phyloP scores from a whole-genome alignment of 2,797 vertebrate species.

The Ctenochaetus hawaiiensis region DNA sequence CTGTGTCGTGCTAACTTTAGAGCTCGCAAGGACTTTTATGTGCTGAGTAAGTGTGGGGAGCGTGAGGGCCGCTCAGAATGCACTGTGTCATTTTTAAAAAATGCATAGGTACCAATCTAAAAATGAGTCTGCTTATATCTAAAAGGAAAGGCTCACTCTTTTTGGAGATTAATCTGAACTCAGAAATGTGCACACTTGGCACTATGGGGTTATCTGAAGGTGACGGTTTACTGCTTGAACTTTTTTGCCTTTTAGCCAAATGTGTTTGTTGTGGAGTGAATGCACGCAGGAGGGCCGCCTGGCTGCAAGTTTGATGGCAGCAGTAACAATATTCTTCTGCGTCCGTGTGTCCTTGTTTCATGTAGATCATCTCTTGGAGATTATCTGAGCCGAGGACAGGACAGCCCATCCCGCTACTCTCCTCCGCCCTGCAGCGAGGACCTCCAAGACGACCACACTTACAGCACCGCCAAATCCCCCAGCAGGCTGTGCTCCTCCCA shows the following conservation, averaged over 20 bases:
- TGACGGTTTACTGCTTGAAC: constrained; percentile 64
- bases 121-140: constrained; percentile 48
- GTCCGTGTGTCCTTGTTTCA: constrained; percentile 37
- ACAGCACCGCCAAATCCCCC: constrained; percentile 94
- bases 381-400: constrained; percentile 91
- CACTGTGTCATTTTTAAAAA: constrained; percentile 40
- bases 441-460: constrained; percentile 96
- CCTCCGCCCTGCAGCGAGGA: constrained; percentile 91
- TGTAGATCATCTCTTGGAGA: constrained; percentile 91
- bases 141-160: constrained; percentile 40
- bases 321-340: constrained; percentile 48
- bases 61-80: constrained; percentile 39
- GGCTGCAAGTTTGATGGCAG: constrained; percentile 43
- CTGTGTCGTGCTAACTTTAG: constrained; percentile 33
- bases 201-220: constrained; percentile 48
- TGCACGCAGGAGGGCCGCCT: constrained; percentile 31
- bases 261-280: constrained; percentile 21
- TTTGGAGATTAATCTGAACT: constrained; percentile 46
- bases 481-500: constrained; percentile 87
- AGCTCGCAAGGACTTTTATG: constrained; percentile 46
- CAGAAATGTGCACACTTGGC: constrained; percentile 48
- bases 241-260: constrained; percentile 23
- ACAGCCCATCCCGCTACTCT: constrained; percentile 90
- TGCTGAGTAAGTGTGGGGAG: constrained; percentile 53
- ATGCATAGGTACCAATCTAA: constrained; percentile 53